Percentiles rank a stretch among this genome's conserved stretches.
phyloP scores from a whole-genome alignment of 2,113 vertebrate species.

The Calidris pygmaea region DNA sequence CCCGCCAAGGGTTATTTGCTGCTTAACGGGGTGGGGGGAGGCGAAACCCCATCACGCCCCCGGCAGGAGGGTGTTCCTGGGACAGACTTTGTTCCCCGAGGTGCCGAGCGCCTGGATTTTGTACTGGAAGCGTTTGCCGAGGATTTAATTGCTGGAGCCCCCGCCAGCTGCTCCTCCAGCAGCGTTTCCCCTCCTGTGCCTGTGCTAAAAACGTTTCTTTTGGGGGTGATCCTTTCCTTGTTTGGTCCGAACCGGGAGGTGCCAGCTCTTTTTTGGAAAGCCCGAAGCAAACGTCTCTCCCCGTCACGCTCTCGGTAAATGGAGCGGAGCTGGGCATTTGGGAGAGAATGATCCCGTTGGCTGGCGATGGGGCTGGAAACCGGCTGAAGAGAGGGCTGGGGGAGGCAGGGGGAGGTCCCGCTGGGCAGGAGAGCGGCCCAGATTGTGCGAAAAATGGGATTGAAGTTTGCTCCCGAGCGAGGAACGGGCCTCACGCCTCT shows the following conservation, averaged over 20 bases:
- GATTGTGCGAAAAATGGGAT: rapidly evolving
- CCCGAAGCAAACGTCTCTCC: neutral
- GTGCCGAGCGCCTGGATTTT: neutral
- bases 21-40: neutral
- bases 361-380: neutral
- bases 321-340: neutral
- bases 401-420: neutral
- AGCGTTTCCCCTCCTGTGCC: rapidly evolving
- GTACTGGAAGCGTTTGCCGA: neutral
- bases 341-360: neutral
- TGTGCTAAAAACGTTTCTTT: neutral
- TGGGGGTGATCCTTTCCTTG: neutral
- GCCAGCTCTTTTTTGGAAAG: neutral
- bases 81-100: neutral
- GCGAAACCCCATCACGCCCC: rapidly evolving
- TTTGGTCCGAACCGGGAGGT: neutral
- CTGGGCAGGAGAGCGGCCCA: neutral
- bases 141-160: neutral
- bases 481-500: neutral
- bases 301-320: rapidly evolving
- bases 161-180: neutral
- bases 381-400: neutral
- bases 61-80: rapidly evolving
- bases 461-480: rapidly evolving
- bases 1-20: neutral